A percentile compares a stretch with the other conserved stretches of the same genome.
These are phyloP conservation scores for Bacillus rossius DNA, from an alignment of 1,140 invertebrate species.

Conservation along the genomic window DNA sequence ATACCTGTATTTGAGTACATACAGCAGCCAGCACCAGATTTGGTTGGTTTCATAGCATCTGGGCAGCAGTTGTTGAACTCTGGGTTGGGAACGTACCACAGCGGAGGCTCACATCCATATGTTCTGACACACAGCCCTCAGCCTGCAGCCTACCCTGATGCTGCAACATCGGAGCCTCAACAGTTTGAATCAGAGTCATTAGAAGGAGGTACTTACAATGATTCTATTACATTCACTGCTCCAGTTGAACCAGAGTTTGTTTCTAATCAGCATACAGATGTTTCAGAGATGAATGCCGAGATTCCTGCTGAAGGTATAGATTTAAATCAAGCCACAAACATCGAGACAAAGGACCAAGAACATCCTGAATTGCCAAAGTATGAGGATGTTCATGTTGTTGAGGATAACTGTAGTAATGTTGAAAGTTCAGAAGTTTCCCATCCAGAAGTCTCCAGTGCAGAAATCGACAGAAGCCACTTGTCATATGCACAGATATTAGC, in stretches of 20 bases:
- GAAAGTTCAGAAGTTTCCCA: neutral
- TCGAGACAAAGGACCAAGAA: neutral
- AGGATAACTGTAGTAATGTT: no score
- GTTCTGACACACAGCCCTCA: slow-evolving; percentile 2
- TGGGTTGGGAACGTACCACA: slow-evolving; percentile 37
- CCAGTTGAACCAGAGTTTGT: neutral
- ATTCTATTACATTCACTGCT: neutral
- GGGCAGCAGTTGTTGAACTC: slow-evolving; percentile 41
- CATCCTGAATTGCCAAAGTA: neutral
- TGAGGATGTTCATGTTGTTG: no score
- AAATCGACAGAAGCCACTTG: slow-evolving; percentile 28
- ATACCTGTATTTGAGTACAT: slow-evolving; percentile 41
- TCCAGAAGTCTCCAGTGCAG: neutral
- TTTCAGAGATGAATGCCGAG: no score
- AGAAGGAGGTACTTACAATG: neutral
- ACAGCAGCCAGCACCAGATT: slow-evolving; percentile 43
- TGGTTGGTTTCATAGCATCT: slow-evolving; percentile 48
- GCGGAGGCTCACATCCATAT: slow-evolving; percentile 8
- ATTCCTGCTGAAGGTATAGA: no score
- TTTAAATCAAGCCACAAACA: no score
- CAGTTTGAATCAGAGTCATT: neutral
- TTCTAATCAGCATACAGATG: neutral
- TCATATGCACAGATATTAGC: slow-evolving; percentile 69
- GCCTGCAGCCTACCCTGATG: slow-evolving; percentile 6
- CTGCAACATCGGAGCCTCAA: neutral